phyloP scores from a whole-genome alignment of 2,888 invertebrate genomes.

The Machimus atricapillus region DNA sequence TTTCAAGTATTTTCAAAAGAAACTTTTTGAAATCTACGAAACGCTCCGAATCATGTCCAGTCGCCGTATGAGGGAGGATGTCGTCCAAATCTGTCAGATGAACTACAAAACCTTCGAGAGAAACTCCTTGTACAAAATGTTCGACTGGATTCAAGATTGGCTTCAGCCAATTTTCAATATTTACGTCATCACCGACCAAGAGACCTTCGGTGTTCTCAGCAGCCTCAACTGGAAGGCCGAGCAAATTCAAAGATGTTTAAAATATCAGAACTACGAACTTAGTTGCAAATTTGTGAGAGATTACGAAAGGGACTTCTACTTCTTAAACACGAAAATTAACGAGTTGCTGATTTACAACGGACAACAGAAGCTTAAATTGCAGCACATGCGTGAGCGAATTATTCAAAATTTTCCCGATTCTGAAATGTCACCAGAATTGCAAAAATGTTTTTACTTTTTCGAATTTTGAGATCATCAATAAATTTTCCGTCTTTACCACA shows the following conservation, averaged over 20 bases:
- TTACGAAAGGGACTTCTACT: constrained; percentile 54
- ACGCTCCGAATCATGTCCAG: neutral
- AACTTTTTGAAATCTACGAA: neutral
- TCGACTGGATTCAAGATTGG: neutral
- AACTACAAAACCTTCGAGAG: neutral
- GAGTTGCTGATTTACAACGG: constrained; percentile 57
- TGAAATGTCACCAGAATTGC: neutral
- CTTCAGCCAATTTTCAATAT: neutral
- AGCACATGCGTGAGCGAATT: neutral
- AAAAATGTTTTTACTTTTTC: constrained; percentile 25
- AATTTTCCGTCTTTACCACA: neutral
- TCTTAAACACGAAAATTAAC: constrained; percentile 53
- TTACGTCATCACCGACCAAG: neutral
- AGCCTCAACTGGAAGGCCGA: neutral
- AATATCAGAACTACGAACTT: neutral
- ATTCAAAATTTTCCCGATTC: neutral
- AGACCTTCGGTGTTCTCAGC: neutral
- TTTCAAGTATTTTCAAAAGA: constrained; percentile 43
- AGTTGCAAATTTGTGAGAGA: neutral
- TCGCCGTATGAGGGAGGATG: neutral
- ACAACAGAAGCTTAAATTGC: constrained; percentile 50
- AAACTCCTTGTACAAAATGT: neutral
- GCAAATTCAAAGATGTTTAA: neutral
- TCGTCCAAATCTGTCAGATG: neutral
- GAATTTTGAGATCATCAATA: neutral